Evolutionary conservation across 1,140 invertebrate genomes (phyloP), one percentile per base, ranked within the genome.

Genomic region (Bactericera cockerelli): DNA sequence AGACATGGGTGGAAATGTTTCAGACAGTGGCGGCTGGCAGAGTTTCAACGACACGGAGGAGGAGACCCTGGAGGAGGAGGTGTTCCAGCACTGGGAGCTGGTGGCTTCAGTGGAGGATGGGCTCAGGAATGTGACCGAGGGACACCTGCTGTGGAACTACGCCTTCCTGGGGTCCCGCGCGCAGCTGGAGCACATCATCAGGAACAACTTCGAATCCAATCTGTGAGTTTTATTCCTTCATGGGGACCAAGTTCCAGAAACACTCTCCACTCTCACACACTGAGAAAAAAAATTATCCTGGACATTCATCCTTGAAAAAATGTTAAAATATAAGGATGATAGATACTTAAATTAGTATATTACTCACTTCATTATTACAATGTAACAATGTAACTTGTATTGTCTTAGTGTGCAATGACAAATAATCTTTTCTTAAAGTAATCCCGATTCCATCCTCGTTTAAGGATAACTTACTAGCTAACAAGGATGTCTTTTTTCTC

Each of bases 1-100:
- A n/a, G n/a, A n/a, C n/a, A n/a, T n/a, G n/a, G n/a, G n/a, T n/a
- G n/a, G n/a, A n/a, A n/a, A n/a, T 58, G 16, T 61, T 56, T 63
- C 61, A 83, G 82, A 83, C 70, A 77, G 75, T 61, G 80, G 80
- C 33, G 83, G 82, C 13, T 86, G 83, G 84, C 76, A 81, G 64
- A 67, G 70, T 33, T 82, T 81, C 75, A 83, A 85, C 60, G 65
- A 73, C 26, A 81, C 82, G 68, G 80, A 79, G 1, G 66, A 73
- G 22, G 71, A 73, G 61, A 61, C 63, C 25, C 57, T 67, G 14
- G 78, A 80, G 0, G 70, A 72, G 31, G 78, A 76, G 62, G 68
- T 87, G 14, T 71, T 82, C 28, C 78, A 76, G 63, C 78, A 79
- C 65, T 69, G 84, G 54, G 80, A 84, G 69, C 77, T 79, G 26